Evolutionary conservation across 2,797 vertebrate species (phyloP), one percentile per base, ranked within the genome.

Genomic region (Argyrosomus regius): DNA sequence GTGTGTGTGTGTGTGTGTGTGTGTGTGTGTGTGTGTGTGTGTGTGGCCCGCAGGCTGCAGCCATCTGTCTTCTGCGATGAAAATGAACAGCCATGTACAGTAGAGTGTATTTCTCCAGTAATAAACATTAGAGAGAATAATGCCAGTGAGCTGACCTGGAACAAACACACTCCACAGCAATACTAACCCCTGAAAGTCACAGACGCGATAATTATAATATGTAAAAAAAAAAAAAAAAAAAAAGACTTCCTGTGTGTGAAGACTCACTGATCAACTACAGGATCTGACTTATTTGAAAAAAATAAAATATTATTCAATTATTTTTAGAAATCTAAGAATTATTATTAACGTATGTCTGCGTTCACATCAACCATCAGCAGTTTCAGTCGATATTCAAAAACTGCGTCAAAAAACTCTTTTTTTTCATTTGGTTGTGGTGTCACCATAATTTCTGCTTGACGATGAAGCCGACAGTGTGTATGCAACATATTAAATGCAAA

Each of bases 31-130:
- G 58, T 64, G 45, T 65, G 60, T 46, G 64, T n/a, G 46, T 3
- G 43, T 22, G 43, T n/a, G 82, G 81, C 84, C 87, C 84, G 69
- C 77, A 85, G 86, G 86, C 88, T 83, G 53, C 67, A 83, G 70
- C 86, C 91, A 89, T 92, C 88, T 91, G 87, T 85, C 78, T 66
- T 85, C 57, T 0, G 3, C 57, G 52, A 67, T 31, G 73, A 69
- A 84, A 77, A 84, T 72, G 74, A 87, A 66, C 79, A 77, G 72
- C 67, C 52, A 61, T 75, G 52, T 77, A 81, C 71, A 81, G 69
- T 67, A 26, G 31, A 59, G 41, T 70, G 67, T 67, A 73, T 78
- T 80, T 65, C 49, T 66, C 50, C 43, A 31, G 46, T 75, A 54
- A 80, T 70, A 78, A 81, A 89, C 76, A 82, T 75, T 49, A 66